These are phyloP conservation scores for Ceratosolen fusciceps DNA, from an alignment of 1,140 invertebrate genomes.

Conservation along the genomic window DNA sequence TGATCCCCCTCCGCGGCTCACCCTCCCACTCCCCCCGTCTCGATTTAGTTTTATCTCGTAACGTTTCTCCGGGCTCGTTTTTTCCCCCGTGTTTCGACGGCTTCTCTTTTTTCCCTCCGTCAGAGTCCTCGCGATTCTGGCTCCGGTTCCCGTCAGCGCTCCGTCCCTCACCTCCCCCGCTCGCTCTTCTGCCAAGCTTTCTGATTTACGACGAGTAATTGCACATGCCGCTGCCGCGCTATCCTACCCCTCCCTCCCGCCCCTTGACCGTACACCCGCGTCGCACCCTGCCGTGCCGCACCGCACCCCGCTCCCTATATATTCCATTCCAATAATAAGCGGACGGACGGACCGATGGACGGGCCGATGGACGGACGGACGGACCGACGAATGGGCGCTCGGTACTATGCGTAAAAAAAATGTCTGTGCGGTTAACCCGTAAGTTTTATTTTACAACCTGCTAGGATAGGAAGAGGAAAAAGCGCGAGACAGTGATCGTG, in stretches of 20 bases:
- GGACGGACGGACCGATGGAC: no score
- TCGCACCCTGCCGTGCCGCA: no score
- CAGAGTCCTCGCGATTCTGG: not conserved
- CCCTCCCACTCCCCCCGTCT: not conserved
- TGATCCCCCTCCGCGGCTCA: not conserved
- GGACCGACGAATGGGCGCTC: not conserved
- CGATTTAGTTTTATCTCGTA: not conserved
- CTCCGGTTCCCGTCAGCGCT: not conserved
- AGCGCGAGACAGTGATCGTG: not conserved
- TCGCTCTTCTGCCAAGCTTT: constrained; percentile 26
- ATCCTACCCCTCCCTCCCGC: no score
- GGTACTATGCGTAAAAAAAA: constrained; percentile 40
- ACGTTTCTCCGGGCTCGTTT: not conserved
- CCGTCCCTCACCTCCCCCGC: not conserved
- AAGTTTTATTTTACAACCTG: constrained; percentile 18
- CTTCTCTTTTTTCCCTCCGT: not conserved
- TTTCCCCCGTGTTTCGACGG: not conserved
- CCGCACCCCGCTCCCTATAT: constrained; percentile 35
- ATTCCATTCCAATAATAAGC: constrained; percentile 50
- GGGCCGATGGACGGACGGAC: not conserved
- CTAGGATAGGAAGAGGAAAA: constrained; percentile 11
- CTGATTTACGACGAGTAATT: constrained; percentile 60
- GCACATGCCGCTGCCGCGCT: constrained; percentile 51
- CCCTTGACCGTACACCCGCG: not conserved
- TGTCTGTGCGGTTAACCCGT: constrained; percentile 32